A percentile compares a stretch with the other conserved stretches of the same genome.
phyloP scores from a whole-genome alignment of 2,797 vertebrate genomes.

The Acipenser transmontanus region DNA sequence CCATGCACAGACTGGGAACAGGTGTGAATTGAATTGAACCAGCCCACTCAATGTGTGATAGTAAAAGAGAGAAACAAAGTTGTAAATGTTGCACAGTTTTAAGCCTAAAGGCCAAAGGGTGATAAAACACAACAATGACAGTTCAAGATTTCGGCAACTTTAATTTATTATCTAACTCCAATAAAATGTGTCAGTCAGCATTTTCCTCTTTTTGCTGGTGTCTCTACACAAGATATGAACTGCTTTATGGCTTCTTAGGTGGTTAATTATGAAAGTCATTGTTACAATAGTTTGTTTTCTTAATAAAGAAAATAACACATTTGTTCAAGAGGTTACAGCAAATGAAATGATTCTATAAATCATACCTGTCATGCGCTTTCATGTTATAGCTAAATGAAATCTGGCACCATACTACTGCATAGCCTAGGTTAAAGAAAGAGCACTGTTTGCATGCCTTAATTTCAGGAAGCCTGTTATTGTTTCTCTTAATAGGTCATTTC shows the following conservation, averaged over 20 bases:
- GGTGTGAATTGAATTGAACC: not conserved
- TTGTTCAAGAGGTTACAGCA: too few relatives aligned
- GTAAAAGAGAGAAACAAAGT: constrained; percentile 16
- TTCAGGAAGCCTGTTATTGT: too few relatives aligned
- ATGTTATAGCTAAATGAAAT: too few relatives aligned
- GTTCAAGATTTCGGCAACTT: constrained; percentile 51
- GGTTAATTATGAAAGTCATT: not conserved
- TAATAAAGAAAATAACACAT: not conserved
- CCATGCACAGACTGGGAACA: not conserved
- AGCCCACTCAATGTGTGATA: constrained; percentile 1
- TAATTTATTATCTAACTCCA: constrained; percentile 53
- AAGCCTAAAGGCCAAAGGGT: constrained; percentile 46
- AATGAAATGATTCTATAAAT: too few relatives aligned
- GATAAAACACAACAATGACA: constrained; percentile 50
- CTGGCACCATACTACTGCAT: too few relatives aligned
- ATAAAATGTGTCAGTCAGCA: constrained; percentile 45
- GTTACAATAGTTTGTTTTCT: constrained; percentile 22
- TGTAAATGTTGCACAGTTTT: constrained; percentile 41
- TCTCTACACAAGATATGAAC: not conserved
- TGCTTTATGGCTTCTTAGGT: not conserved
- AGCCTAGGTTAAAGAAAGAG: too few relatives aligned
- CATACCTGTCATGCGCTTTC: too few relatives aligned
- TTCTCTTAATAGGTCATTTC: too few relatives aligned
- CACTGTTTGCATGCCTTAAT: too few relatives aligned
- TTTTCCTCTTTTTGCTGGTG: constrained; percentile 42